Base-by-base conservation (phyloP, 2,888 invertebrate species). In the Abrostola triplasia region DNA sequence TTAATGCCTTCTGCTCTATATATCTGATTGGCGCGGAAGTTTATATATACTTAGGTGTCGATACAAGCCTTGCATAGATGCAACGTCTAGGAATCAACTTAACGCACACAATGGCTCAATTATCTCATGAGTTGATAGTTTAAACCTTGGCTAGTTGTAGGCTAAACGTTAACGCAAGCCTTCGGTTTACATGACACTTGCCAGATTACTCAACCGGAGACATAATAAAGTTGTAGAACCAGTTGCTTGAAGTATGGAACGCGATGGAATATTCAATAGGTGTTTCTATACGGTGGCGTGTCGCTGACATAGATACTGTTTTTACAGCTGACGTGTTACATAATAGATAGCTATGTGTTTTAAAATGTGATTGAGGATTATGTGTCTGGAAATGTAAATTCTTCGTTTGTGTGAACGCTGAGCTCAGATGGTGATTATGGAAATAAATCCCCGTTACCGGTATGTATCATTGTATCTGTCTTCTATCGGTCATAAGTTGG, bases 61-160 rank as follows among this genome's bases (percentile, higher is more conserved):
- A 70, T 74, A 74, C 36, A 74, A 64, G 64, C 59, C 59, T 56
- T 50, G 55, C 36, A 24, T 13, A 38, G 44, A 11, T 48, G 56
- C 50, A 57, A 50, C 64, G 37, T 48, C 36, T 37, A 58, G 48
- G 51, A 55, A 51, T 59, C 48, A 11, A 52, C 48, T 55, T 59
- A 76, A 75, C 12, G 13, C 41, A 24, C 62, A 75, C 78, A 77
- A 76, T 75, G 42, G 70, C 42, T 10, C 57, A 58, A 74, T 76
- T 77, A 74, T 64, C 59, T 64, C 64, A 64, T 61, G 57, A 72
- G 67, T 51, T 62, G 56, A 65, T 64, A 57, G 47, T 10, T 57
- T 49, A 44, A 64, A 66, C 77, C 74, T 75, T 75, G 77, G 47
- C 40, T 50, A 13, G 70, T 59, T 52, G 57, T 65, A 41, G 50